Percentiles rank a stretch among this genome's conserved stretches.
Evolutionary conservation across 2,888 invertebrate genomes (phyloP).

Genomic region (Cheilosia vulpina): DNA sequence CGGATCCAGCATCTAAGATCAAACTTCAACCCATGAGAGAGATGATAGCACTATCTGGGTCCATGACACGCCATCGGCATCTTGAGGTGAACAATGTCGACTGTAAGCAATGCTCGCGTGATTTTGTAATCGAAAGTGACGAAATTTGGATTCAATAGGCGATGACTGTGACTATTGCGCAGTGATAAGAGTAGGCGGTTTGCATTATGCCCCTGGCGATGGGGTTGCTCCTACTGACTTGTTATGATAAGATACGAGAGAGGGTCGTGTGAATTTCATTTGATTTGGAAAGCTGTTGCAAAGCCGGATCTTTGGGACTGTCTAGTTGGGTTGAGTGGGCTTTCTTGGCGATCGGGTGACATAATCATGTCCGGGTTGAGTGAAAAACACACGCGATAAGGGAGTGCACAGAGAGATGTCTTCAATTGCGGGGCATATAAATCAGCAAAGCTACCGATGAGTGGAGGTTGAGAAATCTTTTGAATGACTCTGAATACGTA

Average conservation of each 20-base stretch:
- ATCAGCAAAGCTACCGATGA: too few species aligned
- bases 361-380: too few species aligned
- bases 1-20: not conserved
- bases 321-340: not conserved
- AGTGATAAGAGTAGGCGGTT: constrained; percentile 5
- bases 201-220: not conserved
- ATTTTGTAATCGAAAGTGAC: constrained; percentile 13
- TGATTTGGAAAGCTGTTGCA: not conserved
- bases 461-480: too few species aligned
- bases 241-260: constrained; percentile 6
- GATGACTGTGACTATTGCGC: constrained; percentile 6
- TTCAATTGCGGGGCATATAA: too few species aligned
- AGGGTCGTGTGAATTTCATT: constrained; percentile 19
- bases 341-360: not conserved
- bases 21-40: not conserved
- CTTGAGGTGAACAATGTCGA: not conserved
- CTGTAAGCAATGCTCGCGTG: constrained; percentile 11
- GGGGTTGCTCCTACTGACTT: constrained; percentile 9
- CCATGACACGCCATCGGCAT: not conserved
- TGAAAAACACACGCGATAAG: too few species aligned
- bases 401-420: too few species aligned
- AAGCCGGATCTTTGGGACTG: constrained; percentile 19
- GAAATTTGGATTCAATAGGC: not conserved
- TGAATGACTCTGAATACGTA: too few species aligned
- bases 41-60: too few species aligned